Base-by-base conservation (phyloP, 1,140 invertebrate genomes). In the Protaetia brevitarsis region DNA sequence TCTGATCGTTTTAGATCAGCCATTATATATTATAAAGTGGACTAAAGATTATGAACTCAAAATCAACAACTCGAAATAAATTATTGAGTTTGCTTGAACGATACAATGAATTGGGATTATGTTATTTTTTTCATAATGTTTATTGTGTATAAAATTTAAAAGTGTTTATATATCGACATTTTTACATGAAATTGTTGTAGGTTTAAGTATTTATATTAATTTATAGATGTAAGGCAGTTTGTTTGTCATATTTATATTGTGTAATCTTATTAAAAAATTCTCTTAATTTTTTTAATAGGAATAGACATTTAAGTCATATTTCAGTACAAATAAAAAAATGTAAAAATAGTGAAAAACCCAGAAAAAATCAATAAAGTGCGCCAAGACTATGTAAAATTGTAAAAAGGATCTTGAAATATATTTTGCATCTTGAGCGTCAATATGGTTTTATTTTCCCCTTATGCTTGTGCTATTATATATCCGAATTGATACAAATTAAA, bases 241-340 rank as follows among this genome's bases (percentile, higher is more conserved):
- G 36, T 63, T 64, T 61, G 61, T 61, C 41, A 8, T 60, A 57
- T 67, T 59, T 59, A 64, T 67, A 63, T 41, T 66, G 62, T 67
- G 66, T 67, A 67, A 67, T 67, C 66, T 64, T 67, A 64, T 67
- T 67, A 64, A 67, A 67, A 67, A 66, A 62, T 34, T 62, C 7
- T 31, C n/a, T 63, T 63, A 37, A 36, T 64, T 64, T 67, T 67
- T 67, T 67, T 67, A 67, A 67, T 67, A 63, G 66, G 66, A 67
- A 64, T 67, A 67, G 62, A 67, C 66, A 67, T 65, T 62, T 66
- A 67, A 67, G 66, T 67, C 66, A 59, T 67, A 64, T 61, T 58
- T 31, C 61, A 67, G 66, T 67, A 67, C 66, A 67, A 67, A 66
- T 34, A 62, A 62, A 62, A 62, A 62, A 62, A 28, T 28, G 41